Conservation (phyloP, 2,797 vertebrate species). For the Micromesistius poutassou region DNA sequence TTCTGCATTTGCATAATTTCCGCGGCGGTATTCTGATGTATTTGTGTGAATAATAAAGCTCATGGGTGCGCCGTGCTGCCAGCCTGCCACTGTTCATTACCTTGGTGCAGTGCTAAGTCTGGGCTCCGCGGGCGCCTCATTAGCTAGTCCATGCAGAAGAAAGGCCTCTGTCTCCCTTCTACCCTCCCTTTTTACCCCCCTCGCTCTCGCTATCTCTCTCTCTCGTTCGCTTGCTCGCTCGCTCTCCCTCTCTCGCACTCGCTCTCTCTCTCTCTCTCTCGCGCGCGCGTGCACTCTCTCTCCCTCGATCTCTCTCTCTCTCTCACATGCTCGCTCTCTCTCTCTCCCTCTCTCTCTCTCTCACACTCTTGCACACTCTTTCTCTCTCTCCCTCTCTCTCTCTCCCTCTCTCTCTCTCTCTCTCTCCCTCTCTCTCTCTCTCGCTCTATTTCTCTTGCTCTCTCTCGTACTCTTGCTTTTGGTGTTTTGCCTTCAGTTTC, state of each 20-base stretch:
- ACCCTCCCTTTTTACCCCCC: slow-evolving; percentile 11
- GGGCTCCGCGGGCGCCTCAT: slow-evolving; percentile 60
- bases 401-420: too few species aligned
- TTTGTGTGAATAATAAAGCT: slow-evolving; percentile 67
- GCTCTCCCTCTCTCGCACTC: background rate
- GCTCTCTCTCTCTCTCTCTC: too few species aligned
- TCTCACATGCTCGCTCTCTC: too few species aligned
- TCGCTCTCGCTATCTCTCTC: slow-evolving; percentile 13
- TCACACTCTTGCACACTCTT: background rate
- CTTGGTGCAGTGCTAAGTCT: slow-evolving; percentile 42
- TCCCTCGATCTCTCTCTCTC: too few species aligned
- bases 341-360: background rate
- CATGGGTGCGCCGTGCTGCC: slow-evolving; percentile 50
- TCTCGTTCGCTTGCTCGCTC: background rate
- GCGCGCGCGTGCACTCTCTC: too few species aligned
- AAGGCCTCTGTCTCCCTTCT: slow-evolving; percentile 45
- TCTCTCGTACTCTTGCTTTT: background rate
- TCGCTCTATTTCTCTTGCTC: too few species aligned
- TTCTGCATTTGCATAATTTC: slow-evolving; percentile 64
- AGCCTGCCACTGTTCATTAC: slow-evolving; percentile 64
- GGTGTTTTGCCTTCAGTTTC: background rate
- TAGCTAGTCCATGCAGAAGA: slow-evolving; percentile 60
- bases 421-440: background rate
- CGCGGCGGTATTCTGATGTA: slow-evolving; percentile 65
- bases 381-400: background rate